Evolutionary conservation across 1,140 invertebrate species (phyloP).

Genomic region (Chlorops oryzae): DNA sequence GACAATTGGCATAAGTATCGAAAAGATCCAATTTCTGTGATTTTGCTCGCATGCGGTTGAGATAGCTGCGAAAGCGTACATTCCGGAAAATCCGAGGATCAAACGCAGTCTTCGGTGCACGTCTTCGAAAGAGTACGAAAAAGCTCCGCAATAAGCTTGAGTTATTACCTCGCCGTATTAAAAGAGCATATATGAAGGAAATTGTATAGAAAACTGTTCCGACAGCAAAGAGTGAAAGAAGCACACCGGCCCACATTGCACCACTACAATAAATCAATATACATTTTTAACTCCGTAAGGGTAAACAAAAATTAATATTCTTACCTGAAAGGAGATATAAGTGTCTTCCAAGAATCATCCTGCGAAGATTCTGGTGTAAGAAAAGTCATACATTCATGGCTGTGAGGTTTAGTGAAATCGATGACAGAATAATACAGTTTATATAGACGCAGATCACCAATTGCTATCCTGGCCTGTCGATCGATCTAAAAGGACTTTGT

Average conservation of each 20-base stretch:
- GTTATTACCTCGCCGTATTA: conserved; percentile 7
- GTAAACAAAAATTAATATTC: neutral
- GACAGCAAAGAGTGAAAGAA: conserved; percentile 36
- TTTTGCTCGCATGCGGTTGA: conserved; percentile 14
- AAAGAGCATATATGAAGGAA: conserved; percentile 29
- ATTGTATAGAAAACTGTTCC: conserved; percentile 37
- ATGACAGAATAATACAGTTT: conserved; percentile 60
- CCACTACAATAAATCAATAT: conserved; percentile 12
- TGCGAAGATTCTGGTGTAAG: conserved; percentile 69
- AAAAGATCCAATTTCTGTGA: conserved; percentile 53
- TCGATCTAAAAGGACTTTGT: conserved; percentile 24
- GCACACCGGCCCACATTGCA: conserved; percentile 39
- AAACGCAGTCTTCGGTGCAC: neutral
- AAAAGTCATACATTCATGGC: conserved; percentile 74
- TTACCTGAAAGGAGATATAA: conserved; percentile 73
- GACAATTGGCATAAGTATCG: conserved; percentile 61
- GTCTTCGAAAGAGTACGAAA: neutral
- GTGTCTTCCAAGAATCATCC: conserved; percentile 75
- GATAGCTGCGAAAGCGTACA: conserved; percentile 24
- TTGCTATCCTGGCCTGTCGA: conserved; percentile 62
- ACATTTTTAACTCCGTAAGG: neutral
- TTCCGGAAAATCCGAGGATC: conserved; percentile 11
- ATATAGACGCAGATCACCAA: conserved; percentile 72
- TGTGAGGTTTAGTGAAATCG: conserved; percentile 73
- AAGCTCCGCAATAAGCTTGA: neutral